Evolutionary conservation across 2,113 vertebrate species (phyloP), one percentile per base, ranked within the genome.

Genomic region (Bujurquina vittata): DNA sequence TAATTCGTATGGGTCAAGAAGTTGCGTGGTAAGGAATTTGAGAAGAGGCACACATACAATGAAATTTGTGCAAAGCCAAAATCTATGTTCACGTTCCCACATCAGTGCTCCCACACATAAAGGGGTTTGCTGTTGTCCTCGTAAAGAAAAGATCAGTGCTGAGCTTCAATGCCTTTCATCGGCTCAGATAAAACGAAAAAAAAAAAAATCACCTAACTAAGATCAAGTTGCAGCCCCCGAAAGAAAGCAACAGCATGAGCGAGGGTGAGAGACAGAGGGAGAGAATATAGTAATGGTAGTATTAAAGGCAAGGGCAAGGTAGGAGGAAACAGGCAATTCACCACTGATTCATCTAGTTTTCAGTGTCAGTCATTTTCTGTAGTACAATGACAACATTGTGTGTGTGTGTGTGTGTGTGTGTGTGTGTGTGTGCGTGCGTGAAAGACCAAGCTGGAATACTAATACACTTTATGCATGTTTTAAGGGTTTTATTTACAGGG

Each of bases 121-220:
- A 35, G 35, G 35, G 31, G 31, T 33, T 33, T 33, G 31, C 31
- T 33, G 7, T 62, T 37, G 40, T 75, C 11, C 49, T 35, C 82
- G 54, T 77, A 54, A 58, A 46, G 11, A 69, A 63, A 29, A 62
- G 62, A 87, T 85, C 58, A 85, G 56, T 85, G 62, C 73, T 59
- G 54, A 62, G 60, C 61, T 80, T 79, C 29, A 55, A 56, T 15
- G 20, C 63, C 75, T 76, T 88, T 85, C 57, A 72, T 78, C n/a
- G 14, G 20, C 54, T 49, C 6, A 26, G 31, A 49, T 18, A 35
- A 75, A 43, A 76, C 4, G 4, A 22, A 43, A 15, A 10, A 17
- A 65, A 23, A 46, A 1, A 65, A 43, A 23, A 40, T 11, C 35
- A 79, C n/a, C 35, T 22, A 61, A 22, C 3, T 74, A 6, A 33